A percentile compares a stretch with the other conserved stretches of the same genome.
Conservation (phyloP, 2,888 invertebrate species). For the Steromphala cineraria region DNA sequence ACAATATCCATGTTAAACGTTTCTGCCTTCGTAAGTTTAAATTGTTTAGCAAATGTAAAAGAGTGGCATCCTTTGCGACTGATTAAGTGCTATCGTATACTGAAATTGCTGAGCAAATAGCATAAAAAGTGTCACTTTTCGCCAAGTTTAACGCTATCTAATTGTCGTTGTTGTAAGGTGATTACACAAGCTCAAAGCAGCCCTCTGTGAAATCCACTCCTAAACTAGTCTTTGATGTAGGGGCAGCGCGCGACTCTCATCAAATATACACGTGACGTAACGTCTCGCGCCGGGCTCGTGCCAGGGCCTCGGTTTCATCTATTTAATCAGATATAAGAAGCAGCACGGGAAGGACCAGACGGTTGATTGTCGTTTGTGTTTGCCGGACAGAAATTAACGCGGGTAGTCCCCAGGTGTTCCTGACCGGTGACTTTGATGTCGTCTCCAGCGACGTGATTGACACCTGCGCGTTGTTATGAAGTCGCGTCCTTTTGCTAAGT, state of each 20-base stretch:
- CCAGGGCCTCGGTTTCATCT: background rate
- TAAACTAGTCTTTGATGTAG: background rate
- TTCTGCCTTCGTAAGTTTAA: too few species aligned
- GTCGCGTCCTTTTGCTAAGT: background rate
- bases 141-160: too few species aligned
- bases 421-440: background rate
- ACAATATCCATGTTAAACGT: too few species aligned
- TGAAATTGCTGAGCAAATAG: too few species aligned
- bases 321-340: background rate
- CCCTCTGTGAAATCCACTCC: too few species aligned
- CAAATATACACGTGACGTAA: background rate
- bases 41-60: too few species aligned
- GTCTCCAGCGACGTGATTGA: background rate
- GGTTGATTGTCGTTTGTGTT: background rate
- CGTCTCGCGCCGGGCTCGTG: background rate
- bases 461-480: background rate
- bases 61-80: too few species aligned
- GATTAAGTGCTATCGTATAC: too few species aligned
- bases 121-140: too few species aligned
- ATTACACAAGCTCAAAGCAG: too few species aligned
- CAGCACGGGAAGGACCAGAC: background rate
- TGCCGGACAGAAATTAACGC: background rate
- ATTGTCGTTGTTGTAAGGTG: too few species aligned
- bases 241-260: background rate
- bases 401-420: background rate